Base-by-base conservation (phyloP, 2,888 invertebrate species). In the Cosmia pyralina region DNA sequence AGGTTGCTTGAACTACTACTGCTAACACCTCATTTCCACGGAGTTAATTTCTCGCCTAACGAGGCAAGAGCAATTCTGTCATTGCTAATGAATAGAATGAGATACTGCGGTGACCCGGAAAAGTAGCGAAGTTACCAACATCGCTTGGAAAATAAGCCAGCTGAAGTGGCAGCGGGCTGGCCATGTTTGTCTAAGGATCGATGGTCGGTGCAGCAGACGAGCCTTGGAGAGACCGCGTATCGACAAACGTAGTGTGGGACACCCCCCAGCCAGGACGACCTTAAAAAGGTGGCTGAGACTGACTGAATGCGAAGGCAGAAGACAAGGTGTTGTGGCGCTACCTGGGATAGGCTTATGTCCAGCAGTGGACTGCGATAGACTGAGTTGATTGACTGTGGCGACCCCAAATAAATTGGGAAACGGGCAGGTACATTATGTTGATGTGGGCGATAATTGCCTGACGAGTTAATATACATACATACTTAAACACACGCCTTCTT, bases 1-100 rank as follows among this genome's bases (percentile, higher is more conserved):
- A 58, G 13, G 28, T 58, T 63, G n/a, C 6, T 44, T 41, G 7
- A 69, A 48, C n/a, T n/a, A n/a, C n/a, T n/a, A n/a, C n/a, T 71
- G 50, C 48, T 44, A 46, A 38, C n/a, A n/a, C 11, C 15, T 71
- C 34, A 10, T 22, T 59, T 58, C 22, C 44, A 72, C 19, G 4
- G 34, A 6, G 1, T 28, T 19, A n/a, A 4, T 41, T 57, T 8
- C 38, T 57, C 19, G 55, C 19, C 6, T 48, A 0, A 19, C 6
- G 17, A 34, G 4, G n/a, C 15, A 38, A 52, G n/a, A 64, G 10
- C 50, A 64, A n/a, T 62, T 28, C 28, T 28, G 28, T 28, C 28
- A 28, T 28, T 28, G 28, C 28, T 28, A 28, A n/a, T n/a, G n/a
- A 28, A 28, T 28, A 28, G n/a, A n/a, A n/a, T n/a, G n/a, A n/a